Base-by-base conservation (phyloP, 2,888 invertebrate species). In the Tetragnatha montana region DNA sequence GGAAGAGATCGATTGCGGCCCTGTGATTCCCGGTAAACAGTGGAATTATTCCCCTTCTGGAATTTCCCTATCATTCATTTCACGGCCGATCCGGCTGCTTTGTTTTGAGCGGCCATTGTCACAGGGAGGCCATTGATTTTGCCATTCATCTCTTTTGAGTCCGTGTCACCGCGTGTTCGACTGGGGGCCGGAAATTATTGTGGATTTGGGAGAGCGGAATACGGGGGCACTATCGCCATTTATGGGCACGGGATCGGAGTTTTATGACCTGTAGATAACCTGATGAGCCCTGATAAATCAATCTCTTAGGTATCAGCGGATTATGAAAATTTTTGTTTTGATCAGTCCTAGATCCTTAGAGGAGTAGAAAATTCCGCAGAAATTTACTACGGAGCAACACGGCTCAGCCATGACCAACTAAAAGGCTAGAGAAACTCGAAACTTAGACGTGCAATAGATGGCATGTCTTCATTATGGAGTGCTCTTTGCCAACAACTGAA, bases 91-190 rank as follows among this genome's bases (percentile, higher is more conserved):
- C 68, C 82, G 82, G 74, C 35, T 35, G 35, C 84, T 84, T 84
- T 84, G 84, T 84, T 84, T 84, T 84, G 84, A 68, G 60, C 80
- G n/a, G 76, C 84, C 21, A 84, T 84, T 84, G 84, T 84, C 84
- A 50, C 21, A 19, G 84, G 68, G 35, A 12, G 19, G 49, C 82
- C 84, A 84, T 84, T 78, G 84, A 84, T 84, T 84, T 84, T 84
- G 76, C 47, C 84, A 84, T 84, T 84, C 84, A 84, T 84, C 84
- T 84, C 84, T 84, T 84, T 84, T 84, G 76, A 84, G 84, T 49
- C 49, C 76, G 76, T 76, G 78, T 84, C 84, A 76, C 84, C 76
- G 84, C 84, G 69, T 84, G 84, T 84, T 69, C 75, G 69, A 69
- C 68, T 76, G 84, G 76, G 68, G 84, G 35, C 76, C 84, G 76